These are phyloP conservation scores for Perca flavescens DNA, from an alignment of 2,113 vertebrate genomes.

Conservation along the genomic window DNA sequence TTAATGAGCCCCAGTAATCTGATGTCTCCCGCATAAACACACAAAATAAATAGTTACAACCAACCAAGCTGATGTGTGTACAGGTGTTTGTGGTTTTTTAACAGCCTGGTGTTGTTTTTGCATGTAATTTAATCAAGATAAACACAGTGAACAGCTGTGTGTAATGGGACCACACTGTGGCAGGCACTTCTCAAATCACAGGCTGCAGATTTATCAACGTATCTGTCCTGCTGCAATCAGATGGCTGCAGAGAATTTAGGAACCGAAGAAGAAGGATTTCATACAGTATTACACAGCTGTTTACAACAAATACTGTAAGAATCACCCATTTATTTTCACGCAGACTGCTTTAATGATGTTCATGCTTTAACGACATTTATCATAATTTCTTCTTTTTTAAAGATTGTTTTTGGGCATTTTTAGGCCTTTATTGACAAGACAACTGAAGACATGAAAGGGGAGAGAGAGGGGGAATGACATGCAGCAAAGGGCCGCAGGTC, in stretches of 20 bases:
- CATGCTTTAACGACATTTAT: not conserved
- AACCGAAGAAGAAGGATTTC: not conserved
- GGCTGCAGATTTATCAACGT: conserved; percentile 11
- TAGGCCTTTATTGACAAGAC: too few species aligned
- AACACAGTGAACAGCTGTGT: not conserved
- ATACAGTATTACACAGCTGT: not conserved
- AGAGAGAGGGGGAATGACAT: too few species aligned
- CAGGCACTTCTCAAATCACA: not conserved
- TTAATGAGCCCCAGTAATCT: not conserved
- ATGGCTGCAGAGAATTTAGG: not conserved
- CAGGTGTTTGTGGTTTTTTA: not conserved
- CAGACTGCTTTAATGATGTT: not conserved
- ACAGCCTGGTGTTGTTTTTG: not conserved
- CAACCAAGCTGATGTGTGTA: not conserved
- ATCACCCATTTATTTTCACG: not conserved
- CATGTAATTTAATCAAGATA: conserved; percentile 11
- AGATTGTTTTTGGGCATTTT: too few species aligned
- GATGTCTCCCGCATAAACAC: not conserved
- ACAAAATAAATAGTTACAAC: not conserved
- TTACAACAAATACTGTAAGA: not conserved
- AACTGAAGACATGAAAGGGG: too few species aligned
- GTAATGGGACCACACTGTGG: not conserved
- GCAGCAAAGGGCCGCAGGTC: too few species aligned
- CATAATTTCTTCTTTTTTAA: not conserved
- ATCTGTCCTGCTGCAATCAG: conserved; percentile 12